Base-by-base conservation (phyloP, 2,888 invertebrate species). In the Blastobasis lacticolella region DNA sequence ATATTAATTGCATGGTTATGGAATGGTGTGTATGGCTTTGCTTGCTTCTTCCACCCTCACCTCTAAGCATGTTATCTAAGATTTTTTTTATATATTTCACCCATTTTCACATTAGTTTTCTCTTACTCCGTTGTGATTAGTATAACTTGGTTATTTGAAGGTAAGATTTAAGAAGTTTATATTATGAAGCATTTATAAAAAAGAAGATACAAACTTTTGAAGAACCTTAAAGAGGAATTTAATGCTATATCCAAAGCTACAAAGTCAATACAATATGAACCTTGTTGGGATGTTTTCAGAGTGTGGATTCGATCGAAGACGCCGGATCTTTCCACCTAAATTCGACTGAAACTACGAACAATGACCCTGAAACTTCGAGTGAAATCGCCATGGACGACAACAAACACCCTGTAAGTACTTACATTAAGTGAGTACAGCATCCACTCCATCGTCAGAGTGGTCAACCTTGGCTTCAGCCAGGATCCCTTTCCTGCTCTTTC, bases 221-320 rank as follows among this genome's bases (percentile, higher is more conserved):
- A 23, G 23, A 23, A 23, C 23, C 23, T 23, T 23, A 23, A 23
- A 23, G 23, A 23, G 23, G 23, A 23, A 23, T 23, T 23, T 23
- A 23, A 23, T 23, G 23, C 23, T 23, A 23, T 23, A 23, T 23
- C 23, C 23, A 23, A 23, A 23, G 23, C 23, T 23, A 23, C 23
- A 23, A 2, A 23, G 23, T 23, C 10, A 10, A 44, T n/a, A 10
- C 6, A 10, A n/a, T 50, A 49, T 37, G 54, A 54, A 50, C 41
- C 54, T 10, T 57, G 56, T 57, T 58, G 8, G 51, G 52, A 23
- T 23, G 23, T 60, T 53, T 23, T 56, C 89, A 96, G 96, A 96
- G 95, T 77, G 93, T 94, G 75, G 95, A 96, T 81, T 95, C 95
- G 36, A 92, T 94, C 62, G 94, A 94, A 78, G 95, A 96, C 73